Evolutionary conservation across 2,797 vertebrate species (phyloP).

Genomic region (Sternarchorhynchus goeldii): DNA sequence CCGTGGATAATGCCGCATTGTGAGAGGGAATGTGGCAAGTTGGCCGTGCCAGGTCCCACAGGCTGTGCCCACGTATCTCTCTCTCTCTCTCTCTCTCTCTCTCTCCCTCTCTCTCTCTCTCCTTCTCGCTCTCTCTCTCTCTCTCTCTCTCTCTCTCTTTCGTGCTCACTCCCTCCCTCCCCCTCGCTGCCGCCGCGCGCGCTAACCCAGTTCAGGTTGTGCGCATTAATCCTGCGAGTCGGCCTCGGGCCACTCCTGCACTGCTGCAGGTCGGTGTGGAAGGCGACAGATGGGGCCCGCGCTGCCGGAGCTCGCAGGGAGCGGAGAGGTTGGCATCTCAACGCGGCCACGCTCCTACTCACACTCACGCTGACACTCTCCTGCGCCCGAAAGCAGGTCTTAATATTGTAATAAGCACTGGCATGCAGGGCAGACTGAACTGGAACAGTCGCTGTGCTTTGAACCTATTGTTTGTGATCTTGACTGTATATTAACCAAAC

Average conservation of each 20-base stretch:
- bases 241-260: conserved; percentile 58
- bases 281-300: conserved; percentile 64
- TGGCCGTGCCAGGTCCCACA: conserved; percentile 75
- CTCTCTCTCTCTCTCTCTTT: too few species aligned
- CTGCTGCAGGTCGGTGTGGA: conserved; percentile 60
- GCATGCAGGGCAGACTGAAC: conserved; percentile 2
- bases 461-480: not conserved
- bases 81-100: conserved; percentile 60
- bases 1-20: conserved; percentile 56
- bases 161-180: conserved; percentile 22
- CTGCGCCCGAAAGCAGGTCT: conserved; percentile 39
- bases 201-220: conserved; percentile 62
- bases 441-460: not conserved
- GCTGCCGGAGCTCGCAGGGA: conserved; percentile 77
- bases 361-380: conserved; percentile 47
- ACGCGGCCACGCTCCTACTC: conserved; percentile 63
- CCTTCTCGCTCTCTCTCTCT: conserved; percentile 53
- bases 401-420: conserved; percentile 44
- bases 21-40: conserved; percentile 54
- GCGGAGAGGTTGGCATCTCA: conserved; percentile 78
- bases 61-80: conserved; percentile 71
- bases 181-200: conserved; percentile 48
- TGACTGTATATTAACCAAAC: not conserved
- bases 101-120: conserved; percentile 41
- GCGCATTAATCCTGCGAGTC: conserved; percentile 61